phyloP scores from a whole-genome alignment of 2,888 invertebrate species.

The Phytoseiulus persimilis region DNA sequence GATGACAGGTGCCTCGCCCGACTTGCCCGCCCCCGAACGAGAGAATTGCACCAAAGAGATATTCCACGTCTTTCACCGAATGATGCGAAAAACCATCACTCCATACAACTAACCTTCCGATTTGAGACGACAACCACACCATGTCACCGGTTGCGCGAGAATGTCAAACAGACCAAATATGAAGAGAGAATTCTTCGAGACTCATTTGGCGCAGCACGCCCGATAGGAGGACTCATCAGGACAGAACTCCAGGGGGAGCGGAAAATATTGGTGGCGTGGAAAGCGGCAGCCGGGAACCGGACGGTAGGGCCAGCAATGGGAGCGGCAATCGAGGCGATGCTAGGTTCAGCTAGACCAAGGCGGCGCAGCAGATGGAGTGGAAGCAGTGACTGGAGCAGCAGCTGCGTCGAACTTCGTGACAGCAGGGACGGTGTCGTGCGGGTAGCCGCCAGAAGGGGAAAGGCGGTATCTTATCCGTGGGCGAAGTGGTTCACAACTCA shows the following conservation, averaged over 20 bases:
- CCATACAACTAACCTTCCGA: too few species aligned
- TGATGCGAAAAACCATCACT: too few species aligned
- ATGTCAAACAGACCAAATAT: too few species aligned
- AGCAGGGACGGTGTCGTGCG: slow-evolving; percentile 37
- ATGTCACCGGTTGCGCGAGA: too few species aligned
- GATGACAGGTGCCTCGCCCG: too few species aligned
- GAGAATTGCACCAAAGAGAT: too few species aligned
- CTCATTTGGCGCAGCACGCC: not conserved
- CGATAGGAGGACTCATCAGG: not conserved
- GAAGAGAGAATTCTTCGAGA: too few species aligned
- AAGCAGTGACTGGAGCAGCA: slow-evolving; percentile 38
- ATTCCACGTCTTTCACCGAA: too few species aligned
- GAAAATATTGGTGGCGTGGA: not conserved
- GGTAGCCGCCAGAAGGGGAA: slow-evolving; percentile 16
- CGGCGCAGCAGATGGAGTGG: not conserved
- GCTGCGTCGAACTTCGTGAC: slow-evolving; percentile 39
- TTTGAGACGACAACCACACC: too few species aligned
- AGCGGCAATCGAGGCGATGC: slow-evolving; percentile 6
- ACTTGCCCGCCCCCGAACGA: too few species aligned
- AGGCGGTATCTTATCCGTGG: slow-evolving; percentile 44
- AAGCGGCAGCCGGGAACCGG: not conserved
- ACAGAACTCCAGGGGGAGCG: not conserved
- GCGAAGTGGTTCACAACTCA: slow-evolving; percentile 46
- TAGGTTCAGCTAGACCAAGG: not conserved
- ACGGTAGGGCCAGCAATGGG: slow-evolving; percentile 7